phyloP scores from a whole-genome alignment of 2,113 vertebrate species.

The Saguinus imperator region DNA sequence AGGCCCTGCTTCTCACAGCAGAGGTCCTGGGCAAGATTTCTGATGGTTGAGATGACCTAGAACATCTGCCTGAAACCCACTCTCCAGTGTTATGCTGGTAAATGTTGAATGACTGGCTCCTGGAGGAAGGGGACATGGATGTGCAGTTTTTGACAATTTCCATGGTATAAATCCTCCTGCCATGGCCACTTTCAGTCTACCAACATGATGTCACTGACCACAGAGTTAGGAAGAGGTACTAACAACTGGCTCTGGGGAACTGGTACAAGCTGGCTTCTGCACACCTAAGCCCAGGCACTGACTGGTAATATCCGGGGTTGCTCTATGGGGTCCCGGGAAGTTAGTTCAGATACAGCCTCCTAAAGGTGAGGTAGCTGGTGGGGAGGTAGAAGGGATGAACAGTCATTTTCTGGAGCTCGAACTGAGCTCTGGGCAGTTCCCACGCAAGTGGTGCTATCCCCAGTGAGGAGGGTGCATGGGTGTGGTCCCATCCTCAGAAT shows the following conservation, averaged over 20 bases:
- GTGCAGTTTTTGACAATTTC: neutral
- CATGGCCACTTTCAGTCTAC: fast-evolving
- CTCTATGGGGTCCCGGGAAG: neutral
- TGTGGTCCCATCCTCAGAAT: neutral
- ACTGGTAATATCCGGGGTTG: neutral
- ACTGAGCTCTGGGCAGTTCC: neutral
- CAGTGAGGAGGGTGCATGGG: fast-evolving
- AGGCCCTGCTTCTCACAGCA: neutral
- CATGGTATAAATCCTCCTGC: neutral
- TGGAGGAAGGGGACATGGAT: fast-evolving
- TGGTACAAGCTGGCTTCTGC: fast-evolving
- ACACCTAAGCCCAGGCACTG: neutral
- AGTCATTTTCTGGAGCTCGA: neutral
- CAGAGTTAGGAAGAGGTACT: neutral
- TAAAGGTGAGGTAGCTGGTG: neutral
- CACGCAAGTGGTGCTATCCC: fast-evolving
- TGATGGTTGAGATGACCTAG: no score
- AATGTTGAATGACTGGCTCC: neutral
- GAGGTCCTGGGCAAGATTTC: neutral
- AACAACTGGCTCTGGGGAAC: neutral
- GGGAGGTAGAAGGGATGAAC: neutral
- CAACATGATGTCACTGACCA: neutral
- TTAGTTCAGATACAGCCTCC: neutral
- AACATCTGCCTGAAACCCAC: no score
- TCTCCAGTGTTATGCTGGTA: neutral